A percentile compares a stretch with the other conserved stretches of the same genome.
Evolutionary conservation across 2,888 invertebrate species (phyloP).

Genomic region (Philonicus albiceps): DNA sequence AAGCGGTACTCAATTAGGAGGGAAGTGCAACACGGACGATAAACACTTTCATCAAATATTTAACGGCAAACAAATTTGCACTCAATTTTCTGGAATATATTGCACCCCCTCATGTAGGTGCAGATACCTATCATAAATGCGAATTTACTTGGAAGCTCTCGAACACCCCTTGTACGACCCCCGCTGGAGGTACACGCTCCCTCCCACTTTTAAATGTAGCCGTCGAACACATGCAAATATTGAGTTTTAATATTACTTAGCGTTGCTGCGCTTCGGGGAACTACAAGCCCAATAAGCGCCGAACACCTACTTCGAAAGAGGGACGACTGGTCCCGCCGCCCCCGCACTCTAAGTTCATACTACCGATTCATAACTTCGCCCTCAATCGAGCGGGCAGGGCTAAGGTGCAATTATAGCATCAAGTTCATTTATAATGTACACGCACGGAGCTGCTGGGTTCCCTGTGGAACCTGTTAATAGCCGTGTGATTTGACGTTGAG

Average conservation of each 20-base stretch:
- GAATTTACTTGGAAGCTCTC: not conserved
- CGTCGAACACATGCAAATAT: not conserved
- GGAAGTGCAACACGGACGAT: constrained; percentile 22
- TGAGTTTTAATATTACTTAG: constrained; percentile 21
- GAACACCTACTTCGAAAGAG: not conserved
- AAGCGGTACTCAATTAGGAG: constrained; percentile 30
- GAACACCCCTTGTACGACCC: not conserved
- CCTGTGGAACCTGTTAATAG: constrained; percentile 29
- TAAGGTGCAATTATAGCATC: constrained; percentile 20
- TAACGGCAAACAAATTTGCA: constrained; percentile 35
- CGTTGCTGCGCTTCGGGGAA: not conserved
- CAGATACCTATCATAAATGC: not conserved
- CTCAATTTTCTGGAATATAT: constrained; percentile 34
- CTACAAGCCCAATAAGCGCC: not conserved
- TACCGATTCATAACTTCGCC: constrained; percentile 10
- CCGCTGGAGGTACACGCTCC: not conserved
- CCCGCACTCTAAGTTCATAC: no score
- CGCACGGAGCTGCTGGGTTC: not conserved
- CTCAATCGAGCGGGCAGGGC: not conserved
- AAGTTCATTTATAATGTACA: constrained; percentile 34
- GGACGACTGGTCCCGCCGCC: not conserved
- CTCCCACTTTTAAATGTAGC: not conserved
- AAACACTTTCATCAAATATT: constrained; percentile 40
- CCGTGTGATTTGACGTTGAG: constrained; percentile 10
- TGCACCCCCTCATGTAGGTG: not conserved